Conservation (phyloP, 2,113 vertebrate genomes). For the Struthidea cinerea region DNA sequence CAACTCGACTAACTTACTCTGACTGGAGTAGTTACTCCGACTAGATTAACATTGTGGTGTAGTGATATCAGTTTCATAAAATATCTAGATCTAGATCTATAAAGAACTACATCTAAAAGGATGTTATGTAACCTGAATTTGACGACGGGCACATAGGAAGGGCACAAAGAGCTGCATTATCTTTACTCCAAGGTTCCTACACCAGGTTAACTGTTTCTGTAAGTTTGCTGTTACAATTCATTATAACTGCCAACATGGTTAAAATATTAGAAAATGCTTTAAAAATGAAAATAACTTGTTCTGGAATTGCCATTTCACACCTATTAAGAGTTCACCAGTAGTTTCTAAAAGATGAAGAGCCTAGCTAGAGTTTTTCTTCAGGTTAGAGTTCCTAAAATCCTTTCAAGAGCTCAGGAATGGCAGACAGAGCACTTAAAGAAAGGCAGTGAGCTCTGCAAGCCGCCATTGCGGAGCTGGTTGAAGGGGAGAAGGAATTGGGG, state of each 20-base stretch:
- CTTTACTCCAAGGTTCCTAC: background rate
- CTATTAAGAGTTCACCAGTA: background rate
- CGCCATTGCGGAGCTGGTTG: fast-evolving
- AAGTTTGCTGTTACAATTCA: background rate
- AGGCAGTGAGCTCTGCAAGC: background rate
- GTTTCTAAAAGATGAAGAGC: background rate
- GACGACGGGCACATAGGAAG: background rate
- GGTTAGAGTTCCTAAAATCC: background rate
- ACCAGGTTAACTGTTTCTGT: background rate
- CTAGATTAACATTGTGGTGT: background rate
- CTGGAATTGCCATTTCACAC: background rate
- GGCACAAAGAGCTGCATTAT: background rate
- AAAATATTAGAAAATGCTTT: background rate
- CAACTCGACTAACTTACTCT: background rate
- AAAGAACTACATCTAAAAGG: background rate
- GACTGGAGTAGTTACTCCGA: background rate
- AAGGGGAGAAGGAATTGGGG: background rate
- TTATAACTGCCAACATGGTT: background rate
- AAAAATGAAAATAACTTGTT: background rate
- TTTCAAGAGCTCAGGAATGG: background rate
- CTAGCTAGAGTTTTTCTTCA: background rate
- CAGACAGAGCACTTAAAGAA: background rate
- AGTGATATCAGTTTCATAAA: background rate
- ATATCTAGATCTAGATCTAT: background rate
- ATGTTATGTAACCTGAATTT: background rate